phyloP scores from a whole-genome alignment of 2,797 vertebrate species.

The Platalea minor region DNA sequence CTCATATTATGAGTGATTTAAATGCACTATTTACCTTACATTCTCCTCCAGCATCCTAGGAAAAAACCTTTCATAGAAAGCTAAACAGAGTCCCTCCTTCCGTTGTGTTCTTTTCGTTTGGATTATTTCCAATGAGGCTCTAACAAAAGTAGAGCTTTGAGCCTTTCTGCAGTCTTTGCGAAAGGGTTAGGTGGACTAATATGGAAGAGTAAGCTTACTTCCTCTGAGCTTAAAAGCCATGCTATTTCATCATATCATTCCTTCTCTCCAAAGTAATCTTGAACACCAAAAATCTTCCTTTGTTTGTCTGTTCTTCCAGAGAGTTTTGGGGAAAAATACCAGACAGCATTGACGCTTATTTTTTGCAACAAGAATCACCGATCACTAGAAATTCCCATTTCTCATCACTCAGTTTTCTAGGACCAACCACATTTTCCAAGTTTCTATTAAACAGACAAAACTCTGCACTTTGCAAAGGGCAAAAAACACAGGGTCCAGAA shows the following conservation, averaged over 20 bases:
- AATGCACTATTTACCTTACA: not conserved
- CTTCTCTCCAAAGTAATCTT: not conserved
- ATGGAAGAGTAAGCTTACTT: not conserved
- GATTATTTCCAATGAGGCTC: not conserved
- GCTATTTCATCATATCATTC: not conserved
- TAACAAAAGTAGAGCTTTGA: not conserved
- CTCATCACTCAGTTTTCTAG: not conserved
- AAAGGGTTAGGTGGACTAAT: not conserved
- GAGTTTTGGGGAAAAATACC: not conserved
- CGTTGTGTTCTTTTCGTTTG: not conserved
- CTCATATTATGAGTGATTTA: not conserved
- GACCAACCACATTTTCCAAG: not conserved
- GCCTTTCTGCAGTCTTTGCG: not conserved
- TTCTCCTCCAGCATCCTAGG: not conserved
- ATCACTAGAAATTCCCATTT: not conserved
- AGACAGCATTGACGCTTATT: not conserved
- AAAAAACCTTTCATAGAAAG: not conserved
- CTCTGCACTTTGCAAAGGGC: not conserved
- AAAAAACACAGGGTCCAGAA: not conserved
- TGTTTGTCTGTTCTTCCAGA: not conserved
- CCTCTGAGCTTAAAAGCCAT: not conserved
- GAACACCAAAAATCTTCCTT: not conserved
- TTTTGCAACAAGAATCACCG: not conserved
- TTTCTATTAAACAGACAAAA: not conserved
- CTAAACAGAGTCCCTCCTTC: not conserved